Evolutionary conservation across 1,140 invertebrate genomes (phyloP).

Genomic region (Aphis craccivora): DNA sequence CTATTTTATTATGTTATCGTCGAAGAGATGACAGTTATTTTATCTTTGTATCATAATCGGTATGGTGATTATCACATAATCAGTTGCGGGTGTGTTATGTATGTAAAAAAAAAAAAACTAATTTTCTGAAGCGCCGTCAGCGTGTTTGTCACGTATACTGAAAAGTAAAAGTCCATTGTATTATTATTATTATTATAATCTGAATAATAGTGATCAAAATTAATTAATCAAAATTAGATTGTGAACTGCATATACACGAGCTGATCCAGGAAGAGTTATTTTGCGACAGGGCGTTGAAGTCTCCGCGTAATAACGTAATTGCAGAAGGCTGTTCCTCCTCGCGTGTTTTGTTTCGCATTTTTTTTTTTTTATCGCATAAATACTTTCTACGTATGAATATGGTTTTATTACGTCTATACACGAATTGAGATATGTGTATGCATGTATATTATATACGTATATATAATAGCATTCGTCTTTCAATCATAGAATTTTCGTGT

Average conservation of each 20-base stretch:
- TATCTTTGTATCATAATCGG: neutral
- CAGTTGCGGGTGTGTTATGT: neutral
- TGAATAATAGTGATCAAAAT: neutral
- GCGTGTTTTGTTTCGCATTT: neutral
- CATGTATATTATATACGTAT: too few relatives aligned
- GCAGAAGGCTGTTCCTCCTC: neutral
- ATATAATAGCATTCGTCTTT: neutral
- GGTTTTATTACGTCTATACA: neutral
- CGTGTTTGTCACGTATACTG: neutral
- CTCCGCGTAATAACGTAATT: constrained; percentile 12
- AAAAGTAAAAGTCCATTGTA: constrained; percentile 49
- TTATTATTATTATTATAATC: neutral
- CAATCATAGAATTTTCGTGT: neutral
- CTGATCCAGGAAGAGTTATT: constrained; percentile 6
- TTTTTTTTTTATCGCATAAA: constrained; percentile 14
- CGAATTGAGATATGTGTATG: neutral
- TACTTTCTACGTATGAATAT: constrained; percentile 17
- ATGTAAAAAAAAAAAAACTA: neutral
- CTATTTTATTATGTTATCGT: neutral
- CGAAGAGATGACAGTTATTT: neutral
- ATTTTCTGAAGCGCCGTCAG: neutral
- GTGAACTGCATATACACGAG: neutral
- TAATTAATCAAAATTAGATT: constrained; percentile 45
- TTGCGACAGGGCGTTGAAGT: constrained; percentile 13
- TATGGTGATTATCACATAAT: neutral